Evolutionary conservation across 2,888 invertebrate species (phyloP).

Genomic region (Odontocolon sp.): DNA sequence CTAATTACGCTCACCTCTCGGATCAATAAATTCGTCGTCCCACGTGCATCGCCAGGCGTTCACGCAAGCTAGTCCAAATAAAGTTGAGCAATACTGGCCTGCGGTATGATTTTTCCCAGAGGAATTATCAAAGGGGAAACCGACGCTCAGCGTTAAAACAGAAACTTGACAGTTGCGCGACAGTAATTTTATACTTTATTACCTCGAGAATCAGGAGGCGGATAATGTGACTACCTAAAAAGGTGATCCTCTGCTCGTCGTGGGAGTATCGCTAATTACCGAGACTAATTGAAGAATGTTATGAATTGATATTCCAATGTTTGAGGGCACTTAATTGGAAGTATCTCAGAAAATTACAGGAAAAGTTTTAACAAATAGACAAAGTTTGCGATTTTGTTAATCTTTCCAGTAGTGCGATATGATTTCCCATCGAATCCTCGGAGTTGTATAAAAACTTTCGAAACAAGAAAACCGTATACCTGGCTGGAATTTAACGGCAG

Average conservation of each 20-base stretch:
- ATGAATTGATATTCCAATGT: not conserved
- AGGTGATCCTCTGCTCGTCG: conserved; percentile 1
- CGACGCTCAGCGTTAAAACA: not conserved
- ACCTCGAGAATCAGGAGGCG: not conserved
- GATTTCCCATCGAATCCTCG: not conserved
- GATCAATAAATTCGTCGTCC: conserved; percentile 46
- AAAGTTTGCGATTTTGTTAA: no score
- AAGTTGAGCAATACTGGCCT: not conserved
- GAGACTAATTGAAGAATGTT: conserved; percentile 24
- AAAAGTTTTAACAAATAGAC: no score
- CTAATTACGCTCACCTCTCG: conserved; percentile 36
- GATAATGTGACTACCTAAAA: conserved; percentile 5
- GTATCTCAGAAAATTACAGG: no score
- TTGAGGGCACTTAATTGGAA: not conserved
- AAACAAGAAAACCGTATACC: not conserved
- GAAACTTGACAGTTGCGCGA: not conserved
- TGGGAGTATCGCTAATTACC: conserved; percentile 32
- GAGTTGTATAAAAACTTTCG: not conserved
- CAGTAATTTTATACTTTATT: conserved; percentile 24
- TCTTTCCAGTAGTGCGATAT: not conserved
- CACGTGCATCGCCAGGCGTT: not conserved
- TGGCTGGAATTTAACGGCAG: not conserved
- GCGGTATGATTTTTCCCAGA: not conserved
- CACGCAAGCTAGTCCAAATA: not conserved
- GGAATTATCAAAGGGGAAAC: conserved; percentile 32